Evolutionary conservation across 2,113 vertebrate genomes (phyloP).

Genomic region (Cebidichthys violaceus): DNA sequence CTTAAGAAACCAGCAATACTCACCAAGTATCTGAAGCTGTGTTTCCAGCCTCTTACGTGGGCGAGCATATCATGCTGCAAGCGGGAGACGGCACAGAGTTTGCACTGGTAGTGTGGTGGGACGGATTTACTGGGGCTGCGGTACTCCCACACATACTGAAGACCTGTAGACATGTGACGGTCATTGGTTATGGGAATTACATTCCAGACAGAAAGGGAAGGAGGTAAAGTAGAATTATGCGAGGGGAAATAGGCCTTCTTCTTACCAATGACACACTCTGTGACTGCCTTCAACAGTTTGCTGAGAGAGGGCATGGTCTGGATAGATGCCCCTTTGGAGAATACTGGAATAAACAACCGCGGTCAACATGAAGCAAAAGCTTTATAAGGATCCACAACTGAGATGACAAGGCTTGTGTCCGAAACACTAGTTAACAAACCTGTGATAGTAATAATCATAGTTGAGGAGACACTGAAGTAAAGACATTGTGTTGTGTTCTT

Average conservation of each 20-base stretch:
- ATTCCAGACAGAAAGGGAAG: not conserved
- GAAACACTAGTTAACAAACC: constrained; percentile 11
- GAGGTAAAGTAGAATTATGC: not conserved
- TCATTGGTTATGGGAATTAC: not conserved
- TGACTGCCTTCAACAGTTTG: constrained; percentile 72
- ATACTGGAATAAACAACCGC: constrained; percentile 72
- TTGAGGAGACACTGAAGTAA: not conserved
- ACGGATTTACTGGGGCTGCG: constrained; percentile 84
- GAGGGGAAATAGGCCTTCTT: not conserved
- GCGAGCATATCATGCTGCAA: constrained; percentile 82
- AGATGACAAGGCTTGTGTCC: constrained; percentile 5
- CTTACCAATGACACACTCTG: constrained; percentile 81
- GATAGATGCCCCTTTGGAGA: constrained; percentile 71
- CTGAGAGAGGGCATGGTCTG: constrained; percentile 78
- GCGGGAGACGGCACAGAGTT: constrained; percentile 80
- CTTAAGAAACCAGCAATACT: constrained; percentile 28
- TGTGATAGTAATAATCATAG: not conserved
- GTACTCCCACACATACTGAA: constrained; percentile 86
- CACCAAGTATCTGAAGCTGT: constrained; percentile 83
- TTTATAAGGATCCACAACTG: not conserved
- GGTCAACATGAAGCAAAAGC: constrained; percentile 34
- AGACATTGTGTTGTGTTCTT: not conserved
- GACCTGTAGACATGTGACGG: constrained; percentile 71
- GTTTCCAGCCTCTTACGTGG: constrained; percentile 85
- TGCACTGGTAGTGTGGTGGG: constrained; percentile 85